Conservation (phyloP, 2,113 vertebrate species). For the Gracilinanus agilis region DNA sequence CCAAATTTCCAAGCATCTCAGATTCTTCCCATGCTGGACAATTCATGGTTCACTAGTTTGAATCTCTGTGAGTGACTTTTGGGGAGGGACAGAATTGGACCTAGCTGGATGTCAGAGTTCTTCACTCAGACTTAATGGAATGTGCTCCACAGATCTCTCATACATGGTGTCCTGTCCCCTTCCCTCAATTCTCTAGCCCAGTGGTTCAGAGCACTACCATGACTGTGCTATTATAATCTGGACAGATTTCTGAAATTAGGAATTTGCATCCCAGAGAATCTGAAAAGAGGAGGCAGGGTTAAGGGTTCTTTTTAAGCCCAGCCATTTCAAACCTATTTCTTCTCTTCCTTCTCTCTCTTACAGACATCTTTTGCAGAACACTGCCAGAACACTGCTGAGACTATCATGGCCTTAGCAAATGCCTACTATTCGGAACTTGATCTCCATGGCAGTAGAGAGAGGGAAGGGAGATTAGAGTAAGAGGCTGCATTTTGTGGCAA, state of each 20-base stretch:
- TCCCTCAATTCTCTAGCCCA: not conserved
- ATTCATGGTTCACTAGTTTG: not conserved
- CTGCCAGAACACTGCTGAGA: not conserved
- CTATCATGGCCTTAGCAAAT: not conserved
- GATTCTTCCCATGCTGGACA: not conserved
- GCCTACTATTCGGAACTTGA: not conserved
- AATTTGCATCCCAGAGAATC: not conserved
- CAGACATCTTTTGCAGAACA: not conserved
- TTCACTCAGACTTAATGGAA: not conserved
- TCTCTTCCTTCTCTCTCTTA: not conserved
- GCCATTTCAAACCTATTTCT: not conserved
- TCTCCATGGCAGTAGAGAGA: not conserved
- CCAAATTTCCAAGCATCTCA: not conserved
- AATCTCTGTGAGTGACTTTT: not conserved
- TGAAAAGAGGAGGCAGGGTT: not conserved
- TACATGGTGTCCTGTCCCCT: not conserved
- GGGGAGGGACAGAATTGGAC: not conserved
- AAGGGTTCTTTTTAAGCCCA: not conserved
- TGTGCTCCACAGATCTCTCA: not conserved
- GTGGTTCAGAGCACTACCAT: not conserved
- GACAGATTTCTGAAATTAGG: not conserved
- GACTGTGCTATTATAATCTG: not conserved
- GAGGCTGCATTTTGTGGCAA: not conserved
- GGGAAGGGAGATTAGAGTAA: not conserved
- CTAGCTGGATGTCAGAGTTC: not conserved